Base-by-base conservation (phyloP, 2,888 invertebrate genomes). In the Merodon equestris region DNA sequence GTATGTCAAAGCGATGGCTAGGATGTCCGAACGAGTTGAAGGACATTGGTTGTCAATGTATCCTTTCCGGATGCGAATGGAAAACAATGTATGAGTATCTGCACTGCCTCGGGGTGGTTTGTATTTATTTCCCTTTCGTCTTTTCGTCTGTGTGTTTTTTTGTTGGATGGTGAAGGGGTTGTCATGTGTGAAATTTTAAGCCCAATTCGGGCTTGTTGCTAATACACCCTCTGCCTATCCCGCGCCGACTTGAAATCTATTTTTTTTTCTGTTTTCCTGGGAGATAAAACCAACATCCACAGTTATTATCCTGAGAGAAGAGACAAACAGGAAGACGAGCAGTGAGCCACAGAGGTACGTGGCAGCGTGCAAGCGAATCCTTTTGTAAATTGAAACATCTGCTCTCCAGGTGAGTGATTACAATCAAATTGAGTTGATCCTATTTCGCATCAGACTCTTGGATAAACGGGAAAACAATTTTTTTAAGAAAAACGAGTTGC, bases 331-430 rank as follows among this genome's bases (percentile, higher is more conserved):
- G 1, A 18, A 47, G 45, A 19, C 51, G 17, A 48, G 3, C 9
- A 42, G 27, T 47, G 51, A 54, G 50, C 48, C 18, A 42, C 40
- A 58, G 36, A 60, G 54, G 47, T 42, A 53, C 63, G 50, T 54
- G 79, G 58, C 60, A 57, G 68, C 45, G 73, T 51, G 68, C 63
- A 70, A 79, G 70, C 48, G 79, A 73, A 79, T 79, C 79, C 79
- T 74, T 74, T 74, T 79, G 73, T 64, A 79, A 79, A 79, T 74
- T 79, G 63, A 79, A 79, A 79, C 79, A 79, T 79, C 79, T 79
- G 79, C 68, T 70, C 73, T 79, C 60, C 79, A 74, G 79, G 73
- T 79, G 79, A 79, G 79, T 79, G 79, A 79, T 79, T 79, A 68
- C 79, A 79, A 74, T 79, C 73, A 74, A 79, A 79, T 79, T 79